Evolutionary conservation across 2,888 invertebrate genomes (phyloP).

Genomic region (Malacosoma neustria): DNA sequence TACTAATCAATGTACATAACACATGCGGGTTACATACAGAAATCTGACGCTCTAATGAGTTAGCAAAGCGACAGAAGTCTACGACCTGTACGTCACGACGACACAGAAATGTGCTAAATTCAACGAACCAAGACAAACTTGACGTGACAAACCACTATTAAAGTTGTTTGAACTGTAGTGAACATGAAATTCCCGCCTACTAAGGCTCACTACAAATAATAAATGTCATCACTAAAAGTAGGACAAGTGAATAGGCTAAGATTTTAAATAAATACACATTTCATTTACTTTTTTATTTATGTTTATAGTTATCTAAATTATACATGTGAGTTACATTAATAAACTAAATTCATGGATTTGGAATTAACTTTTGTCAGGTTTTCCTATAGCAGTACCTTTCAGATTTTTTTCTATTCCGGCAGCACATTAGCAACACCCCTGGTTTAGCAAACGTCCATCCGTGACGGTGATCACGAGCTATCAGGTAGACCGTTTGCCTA

Average conservation of each 20-base stretch:
- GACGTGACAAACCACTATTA: slow-evolving; percentile 54
- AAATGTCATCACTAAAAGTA: slow-evolving; percentile 31
- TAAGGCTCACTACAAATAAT: slow-evolving; percentile 19
- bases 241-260: slow-evolving; percentile 20
- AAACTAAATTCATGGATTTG: no score
- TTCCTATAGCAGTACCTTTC: no score
- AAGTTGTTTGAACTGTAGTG: slow-evolving; percentile 42
- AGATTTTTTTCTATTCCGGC: no score
- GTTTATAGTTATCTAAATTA: no score
- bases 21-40: slow-evolving; percentile 24
- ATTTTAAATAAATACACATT: slow-evolving; percentile 7
- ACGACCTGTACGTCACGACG: slow-evolving; percentile 52
- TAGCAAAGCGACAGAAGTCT: slow-evolving; percentile 54
- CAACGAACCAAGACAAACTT: slow-evolving; percentile 46
- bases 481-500: no score
- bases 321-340: background rate
- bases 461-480: no score
- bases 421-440: no score
- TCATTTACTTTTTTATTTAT: no score
- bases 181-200: slow-evolving; percentile 8
- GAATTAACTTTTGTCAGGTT: no score
- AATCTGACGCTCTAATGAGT: slow-evolving; percentile 65
- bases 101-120: slow-evolving; percentile 62
- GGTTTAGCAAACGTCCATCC: no score
- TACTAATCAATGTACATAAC: slow-evolving; percentile 1